These are phyloP conservation scores for Lateolabrax maculatus DNA, from an alignment of 2,797 vertebrate genomes.

Conservation along the genomic window DNA sequence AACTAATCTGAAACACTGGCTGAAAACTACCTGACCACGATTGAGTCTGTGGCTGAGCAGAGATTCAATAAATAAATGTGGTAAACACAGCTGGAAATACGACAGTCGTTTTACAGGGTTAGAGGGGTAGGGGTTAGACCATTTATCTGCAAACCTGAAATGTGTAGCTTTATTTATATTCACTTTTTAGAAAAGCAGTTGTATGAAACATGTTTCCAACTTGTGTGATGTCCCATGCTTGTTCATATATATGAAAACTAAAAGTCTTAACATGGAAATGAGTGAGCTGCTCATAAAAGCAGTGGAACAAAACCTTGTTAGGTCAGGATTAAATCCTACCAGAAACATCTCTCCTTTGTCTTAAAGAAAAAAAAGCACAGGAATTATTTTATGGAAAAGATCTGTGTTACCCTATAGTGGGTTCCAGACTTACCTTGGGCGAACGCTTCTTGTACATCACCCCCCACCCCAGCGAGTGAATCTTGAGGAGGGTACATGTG, in stretches of 20 bases:
- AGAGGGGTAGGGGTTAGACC: neutral
- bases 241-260: neutral
- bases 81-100: neutral
- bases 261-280: slow-evolving; percentile 8
- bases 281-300: neutral
- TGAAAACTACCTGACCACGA: neutral
- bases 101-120: neutral
- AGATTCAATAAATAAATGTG: slow-evolving; percentile 24
- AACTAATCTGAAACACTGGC: slow-evolving; percentile 29
- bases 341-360: neutral
- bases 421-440: slow-evolving; percentile 86
- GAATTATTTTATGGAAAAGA: too few relatives aligned
- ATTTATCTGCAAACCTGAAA: neutral
- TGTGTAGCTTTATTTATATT: neutral
- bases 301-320: neutral
- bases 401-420: neutral
- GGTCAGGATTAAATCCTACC: neutral
- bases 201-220: neutral
- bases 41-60: slow-evolving; percentile 2
- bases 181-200: neutral
- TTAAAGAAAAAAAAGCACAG: too few relatives aligned
- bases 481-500: slow-evolving; percentile 89
- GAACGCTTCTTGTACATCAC: slow-evolving; percentile 92
- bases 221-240: neutral
- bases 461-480: slow-evolving; percentile 87